These are phyloP conservation scores for Nycticryphes semicollaris DNA, from an alignment of 2,113 vertebrate genomes.

Conservation along the genomic window DNA sequence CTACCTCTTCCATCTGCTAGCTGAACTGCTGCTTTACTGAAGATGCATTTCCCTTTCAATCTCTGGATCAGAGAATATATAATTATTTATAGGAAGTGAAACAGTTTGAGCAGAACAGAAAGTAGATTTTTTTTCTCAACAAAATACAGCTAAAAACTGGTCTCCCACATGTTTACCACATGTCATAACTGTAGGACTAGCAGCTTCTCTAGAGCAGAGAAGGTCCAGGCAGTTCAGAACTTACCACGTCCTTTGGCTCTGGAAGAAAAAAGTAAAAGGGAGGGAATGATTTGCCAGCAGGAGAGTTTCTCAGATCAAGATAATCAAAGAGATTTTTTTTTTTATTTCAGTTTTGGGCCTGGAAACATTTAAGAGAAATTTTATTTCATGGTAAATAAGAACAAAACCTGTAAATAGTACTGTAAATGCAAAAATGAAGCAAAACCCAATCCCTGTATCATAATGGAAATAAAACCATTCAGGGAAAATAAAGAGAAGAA, in stretches of 20 bases:
- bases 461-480: neutral
- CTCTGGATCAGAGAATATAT: neutral
- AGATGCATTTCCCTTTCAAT: neutral
- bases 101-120: neutral
- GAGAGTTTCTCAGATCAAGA: constrained; percentile 57
- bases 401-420: neutral
- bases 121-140: neutral
- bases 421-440: neutral
- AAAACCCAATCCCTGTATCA: neutral
- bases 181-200: neutral
- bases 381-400: constrained; percentile 25
- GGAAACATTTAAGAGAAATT: constrained; percentile 55
- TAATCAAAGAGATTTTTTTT: constrained; percentile 27
- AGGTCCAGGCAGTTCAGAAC: constrained; percentile 20
- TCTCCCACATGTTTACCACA: constrained; percentile 50
- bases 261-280: constrained; percentile 31
- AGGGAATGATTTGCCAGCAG: constrained; percentile 44
- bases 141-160: neutral
- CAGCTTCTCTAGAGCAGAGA: neutral
- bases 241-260: constrained; percentile 48
- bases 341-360: neutral
- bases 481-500: constrained; percentile 55
- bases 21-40: neutral
- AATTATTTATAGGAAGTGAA: constrained; percentile 35
- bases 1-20: neutral